Conservation (phyloP, 2,113 vertebrate genomes). For the Nipponia nippon region DNA sequence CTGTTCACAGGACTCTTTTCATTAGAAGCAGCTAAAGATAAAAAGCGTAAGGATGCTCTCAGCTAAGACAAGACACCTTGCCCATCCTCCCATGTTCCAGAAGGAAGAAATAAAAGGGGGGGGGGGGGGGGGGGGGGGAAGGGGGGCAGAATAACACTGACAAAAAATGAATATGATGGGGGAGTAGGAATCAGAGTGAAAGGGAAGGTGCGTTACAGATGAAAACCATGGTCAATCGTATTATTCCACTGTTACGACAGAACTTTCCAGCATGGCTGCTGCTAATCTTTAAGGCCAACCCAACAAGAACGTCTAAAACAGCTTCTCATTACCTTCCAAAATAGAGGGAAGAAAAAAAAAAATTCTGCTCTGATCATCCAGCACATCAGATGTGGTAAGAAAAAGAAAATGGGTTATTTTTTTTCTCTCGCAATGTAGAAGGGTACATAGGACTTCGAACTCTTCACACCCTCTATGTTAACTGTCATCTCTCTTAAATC, state of each 20-base stretch:
- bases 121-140: fast-evolving
- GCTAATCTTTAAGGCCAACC: not conserved
- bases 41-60: not conserved
- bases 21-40: not conserved
- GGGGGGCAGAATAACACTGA: not conserved
- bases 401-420: not conserved
- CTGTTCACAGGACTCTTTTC: not conserved
- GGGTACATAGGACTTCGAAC: not conserved
- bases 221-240: fast-evolving
- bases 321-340: not conserved
- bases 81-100: not conserved
- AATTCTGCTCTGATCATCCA: not conserved
- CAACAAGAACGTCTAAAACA: not conserved
- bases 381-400: not conserved
- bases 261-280: not conserved
- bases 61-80: not conserved
- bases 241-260: not conserved
- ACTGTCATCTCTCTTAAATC: not conserved
- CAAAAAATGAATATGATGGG: not conserved
- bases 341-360: not conserved
- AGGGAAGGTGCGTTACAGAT: not conserved
- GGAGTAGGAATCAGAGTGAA: not conserved
- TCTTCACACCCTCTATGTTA: not conserved
- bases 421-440: not conserved
- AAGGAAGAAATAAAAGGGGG: not conserved